Conservation (phyloP, 2,888 invertebrate genomes). For the Rosalia funebris region DNA sequence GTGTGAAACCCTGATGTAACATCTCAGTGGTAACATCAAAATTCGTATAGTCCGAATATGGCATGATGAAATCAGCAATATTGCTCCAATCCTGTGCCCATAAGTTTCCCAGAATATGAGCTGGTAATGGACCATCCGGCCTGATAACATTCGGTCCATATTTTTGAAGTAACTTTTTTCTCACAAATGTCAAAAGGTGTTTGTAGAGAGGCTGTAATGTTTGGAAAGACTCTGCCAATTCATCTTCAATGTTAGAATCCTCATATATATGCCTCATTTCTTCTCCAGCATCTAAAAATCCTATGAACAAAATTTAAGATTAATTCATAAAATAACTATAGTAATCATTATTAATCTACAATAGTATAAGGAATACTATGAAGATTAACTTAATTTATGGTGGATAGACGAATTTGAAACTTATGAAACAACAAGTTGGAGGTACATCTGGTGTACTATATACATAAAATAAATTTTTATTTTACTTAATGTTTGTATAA, state of each 20-base stretch:
- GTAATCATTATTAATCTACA: too few species aligned
- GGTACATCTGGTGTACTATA: too few species aligned
- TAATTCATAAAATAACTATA: too few species aligned
- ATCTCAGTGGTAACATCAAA: slow-evolving; percentile 83
- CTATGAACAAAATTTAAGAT: slow-evolving; percentile 66
- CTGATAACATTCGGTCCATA: slow-evolving; percentile 64
- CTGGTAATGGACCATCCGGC: slow-evolving; percentile 81
- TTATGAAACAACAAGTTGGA: too few species aligned
- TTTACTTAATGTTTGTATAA: too few species aligned
- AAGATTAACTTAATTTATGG: too few species aligned
- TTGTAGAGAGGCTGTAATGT: slow-evolving; percentile 80
- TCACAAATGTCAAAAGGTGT: slow-evolving; percentile 84
- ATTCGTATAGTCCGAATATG: slow-evolving; percentile 76
- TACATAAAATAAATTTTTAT: too few species aligned
- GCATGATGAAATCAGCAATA: slow-evolving; percentile 78
- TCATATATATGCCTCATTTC: slow-evolving; percentile 83
- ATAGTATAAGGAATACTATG: too few species aligned
- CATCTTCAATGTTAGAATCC: slow-evolving; percentile 72
- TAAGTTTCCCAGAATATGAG: slow-evolving; percentile 86
- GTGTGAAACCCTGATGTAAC: slow-evolving; percentile 78
- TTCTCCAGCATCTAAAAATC: slow-evolving; percentile 82
- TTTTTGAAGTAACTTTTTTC: slow-evolving; percentile 70
- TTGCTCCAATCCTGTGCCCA: slow-evolving; percentile 88
- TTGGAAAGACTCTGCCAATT: slow-evolving; percentile 70
- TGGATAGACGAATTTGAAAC: too few species aligned